Evolutionary conservation across 2,113 vertebrate species (phyloP).

Genomic region (Takifugu bimaculatus): DNA sequence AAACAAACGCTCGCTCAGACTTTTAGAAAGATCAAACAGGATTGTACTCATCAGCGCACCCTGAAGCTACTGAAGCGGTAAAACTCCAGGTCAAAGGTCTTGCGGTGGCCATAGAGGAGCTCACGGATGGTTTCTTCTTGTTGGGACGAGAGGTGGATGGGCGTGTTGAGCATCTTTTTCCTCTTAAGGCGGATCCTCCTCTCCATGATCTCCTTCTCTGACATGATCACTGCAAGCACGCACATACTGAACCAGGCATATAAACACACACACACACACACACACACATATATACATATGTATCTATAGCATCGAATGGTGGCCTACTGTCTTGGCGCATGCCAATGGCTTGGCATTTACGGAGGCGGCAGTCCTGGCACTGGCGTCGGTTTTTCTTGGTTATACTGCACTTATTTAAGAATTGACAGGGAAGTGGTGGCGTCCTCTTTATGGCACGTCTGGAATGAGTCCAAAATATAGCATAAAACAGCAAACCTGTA

Average conservation of each 20-base stretch:
- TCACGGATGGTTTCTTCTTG: conserved; percentile 39
- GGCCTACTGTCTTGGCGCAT: conserved; percentile 54
- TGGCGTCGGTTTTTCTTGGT: conserved; percentile 47
- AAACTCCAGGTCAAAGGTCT: conserved; percentile 44
- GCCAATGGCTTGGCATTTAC: conserved; percentile 47
- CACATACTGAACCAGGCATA: background rate
- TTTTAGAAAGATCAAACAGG: background rate
- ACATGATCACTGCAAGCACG: conserved; percentile 50
- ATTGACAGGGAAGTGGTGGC: conserved; percentile 20
- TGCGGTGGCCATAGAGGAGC: conserved; percentile 34
- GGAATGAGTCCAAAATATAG: background rate
- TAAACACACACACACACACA: too few relatives aligned
- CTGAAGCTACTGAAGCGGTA: conserved; percentile 46
- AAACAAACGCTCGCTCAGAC: background rate
- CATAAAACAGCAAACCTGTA: too few relatives aligned
- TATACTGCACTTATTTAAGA: conserved; percentile 44
- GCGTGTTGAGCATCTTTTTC: conserved; percentile 16
- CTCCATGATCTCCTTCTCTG: conserved; percentile 38
- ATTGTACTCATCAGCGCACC: conserved; percentile 12
- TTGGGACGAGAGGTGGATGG: conserved; percentile 25
- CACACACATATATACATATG: too few relatives aligned
- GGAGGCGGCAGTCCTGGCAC: conserved; percentile 54
- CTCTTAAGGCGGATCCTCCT: conserved; percentile 35
- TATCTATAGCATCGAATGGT: background rate
- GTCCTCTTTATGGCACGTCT: conserved; percentile 53